phyloP scores from a whole-genome alignment of 2,888 invertebrate genomes.

The Caenorhabditis macrosperma region DNA sequence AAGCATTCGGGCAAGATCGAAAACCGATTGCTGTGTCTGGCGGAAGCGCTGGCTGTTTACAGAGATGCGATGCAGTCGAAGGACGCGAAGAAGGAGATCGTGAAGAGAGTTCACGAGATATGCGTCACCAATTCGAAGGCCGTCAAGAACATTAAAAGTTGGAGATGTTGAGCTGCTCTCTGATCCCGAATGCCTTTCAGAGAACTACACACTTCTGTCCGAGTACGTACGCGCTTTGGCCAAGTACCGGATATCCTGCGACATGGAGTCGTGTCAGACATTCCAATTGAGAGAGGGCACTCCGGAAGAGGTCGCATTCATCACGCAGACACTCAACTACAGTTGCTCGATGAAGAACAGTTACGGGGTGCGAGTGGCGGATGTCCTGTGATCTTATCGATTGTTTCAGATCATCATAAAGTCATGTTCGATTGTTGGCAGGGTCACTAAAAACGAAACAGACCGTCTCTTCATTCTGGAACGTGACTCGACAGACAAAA shows the following conservation, averaged over 20 bases:
- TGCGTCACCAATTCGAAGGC: slow-evolving; percentile 63
- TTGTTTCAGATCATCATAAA: slow-evolving; percentile 47
- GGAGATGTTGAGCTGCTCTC: neutral
- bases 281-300: slow-evolving; percentile 48
- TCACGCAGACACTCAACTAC: slow-evolving; percentile 63
- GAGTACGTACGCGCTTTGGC: slow-evolving; percentile 25
- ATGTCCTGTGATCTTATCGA: neutral
- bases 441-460: slow-evolving; percentile 48
- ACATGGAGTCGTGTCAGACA: slow-evolving; percentile 55
- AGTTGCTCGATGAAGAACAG: slow-evolving; percentile 66
- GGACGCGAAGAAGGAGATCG: slow-evolving; percentile 66
- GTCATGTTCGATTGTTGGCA: slow-evolving; percentile 45
- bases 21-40: slow-evolving; percentile 59
- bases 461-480: slow-evolving; percentile 58
- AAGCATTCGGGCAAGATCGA: slow-evolving; percentile 65
- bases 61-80: slow-evolving; percentile 62
- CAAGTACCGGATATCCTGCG: slow-evolving; percentile 36
- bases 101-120: slow-evolving; percentile 69
- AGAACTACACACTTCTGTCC: slow-evolving; percentile 35
- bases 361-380: slow-evolving; percentile 52
- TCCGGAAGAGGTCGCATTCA: slow-evolving; percentile 44
- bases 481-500: slow-evolving; percentile 24
- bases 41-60: slow-evolving; percentile 60
- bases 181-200: slow-evolving; percentile 15
- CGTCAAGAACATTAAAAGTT: slow-evolving; percentile 69